phyloP scores from a whole-genome alignment of 2,113 vertebrate species.

The Chinchilla lanigera region DNA sequence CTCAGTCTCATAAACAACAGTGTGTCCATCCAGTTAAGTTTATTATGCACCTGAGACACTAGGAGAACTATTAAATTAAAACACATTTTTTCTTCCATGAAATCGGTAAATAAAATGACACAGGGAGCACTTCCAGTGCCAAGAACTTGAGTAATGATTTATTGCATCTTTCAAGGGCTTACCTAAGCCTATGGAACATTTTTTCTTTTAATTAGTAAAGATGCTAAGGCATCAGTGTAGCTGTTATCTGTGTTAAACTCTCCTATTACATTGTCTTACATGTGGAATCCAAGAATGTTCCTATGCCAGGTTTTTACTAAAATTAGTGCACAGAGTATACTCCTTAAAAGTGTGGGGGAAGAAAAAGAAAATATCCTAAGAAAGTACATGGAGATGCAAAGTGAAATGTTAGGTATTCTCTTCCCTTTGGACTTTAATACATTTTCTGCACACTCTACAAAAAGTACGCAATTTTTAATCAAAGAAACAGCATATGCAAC shows the following conservation, averaged over 20 bases:
- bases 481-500: not conserved
- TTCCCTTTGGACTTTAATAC: not conserved
- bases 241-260: not conserved
- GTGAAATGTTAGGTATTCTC: not conserved
- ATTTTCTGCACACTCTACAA: not conserved
- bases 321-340: not conserved
- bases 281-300: not conserved
- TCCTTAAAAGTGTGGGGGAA: not conserved
- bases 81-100: slow-evolving; percentile 20
- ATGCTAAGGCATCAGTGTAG: not conserved
- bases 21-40: not conserved
- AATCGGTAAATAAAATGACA: slow-evolving; percentile 66
- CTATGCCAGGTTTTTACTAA: not conserved
- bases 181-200: not conserved
- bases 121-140: not conserved
- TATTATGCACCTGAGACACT: slow-evolving; percentile 14
- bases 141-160: slow-evolving; percentile 39
- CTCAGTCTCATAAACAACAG: not conserved
- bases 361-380: not conserved
- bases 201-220: not conserved
- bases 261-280: not conserved
- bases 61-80: not conserved
- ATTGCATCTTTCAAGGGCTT: not conserved
- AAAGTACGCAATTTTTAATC: not conserved
- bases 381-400: not conserved